phyloP scores from a whole-genome alignment of 2,797 vertebrate genomes.

The Gastrophryne carolinensis region DNA sequence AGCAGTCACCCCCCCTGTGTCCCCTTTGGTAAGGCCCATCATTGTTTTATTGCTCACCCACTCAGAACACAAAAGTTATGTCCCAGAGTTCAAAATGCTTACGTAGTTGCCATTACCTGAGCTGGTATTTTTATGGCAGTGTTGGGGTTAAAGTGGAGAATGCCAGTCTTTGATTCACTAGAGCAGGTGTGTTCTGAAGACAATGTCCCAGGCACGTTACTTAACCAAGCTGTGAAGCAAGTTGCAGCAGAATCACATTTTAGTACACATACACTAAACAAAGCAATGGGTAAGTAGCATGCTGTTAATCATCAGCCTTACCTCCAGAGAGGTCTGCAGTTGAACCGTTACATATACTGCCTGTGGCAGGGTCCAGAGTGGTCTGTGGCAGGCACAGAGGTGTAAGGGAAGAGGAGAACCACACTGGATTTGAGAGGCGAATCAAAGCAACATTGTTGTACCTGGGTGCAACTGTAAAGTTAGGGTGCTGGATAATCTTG shows the following conservation, averaged over 20 bases:
- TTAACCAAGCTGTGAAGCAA: neutral
- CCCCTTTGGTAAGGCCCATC: too few species aligned
- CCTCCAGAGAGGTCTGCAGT: neutral
- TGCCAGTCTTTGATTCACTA: neutral
- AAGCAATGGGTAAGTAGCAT: neutral
- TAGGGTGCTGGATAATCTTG: conserved; percentile 26
- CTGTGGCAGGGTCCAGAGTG: neutral
- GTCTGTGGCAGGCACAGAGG: conserved; percentile 20
- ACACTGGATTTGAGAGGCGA: conserved; percentile 2
- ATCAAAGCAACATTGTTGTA: conserved; percentile 28
- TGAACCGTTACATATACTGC: neutral
- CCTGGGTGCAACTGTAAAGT: conserved; percentile 5
- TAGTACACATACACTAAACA: neutral
- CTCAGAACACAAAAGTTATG: too few species aligned
- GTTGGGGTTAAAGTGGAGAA: neutral
- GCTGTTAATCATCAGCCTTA: neutral
- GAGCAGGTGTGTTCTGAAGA: neutral
- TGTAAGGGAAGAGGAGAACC: conserved; percentile 29
- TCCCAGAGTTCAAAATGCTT: too few species aligned
- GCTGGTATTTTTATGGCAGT: neutral
- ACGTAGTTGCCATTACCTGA: conserved; percentile 13
- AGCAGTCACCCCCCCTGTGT: too few species aligned
- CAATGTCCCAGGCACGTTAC: neutral
- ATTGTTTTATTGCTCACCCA: too few species aligned
- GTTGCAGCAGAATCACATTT: neutral